Evolutionary conservation across 2,888 invertebrate genomes (phyloP).

Genomic region (Euphydryas editha): DNA sequence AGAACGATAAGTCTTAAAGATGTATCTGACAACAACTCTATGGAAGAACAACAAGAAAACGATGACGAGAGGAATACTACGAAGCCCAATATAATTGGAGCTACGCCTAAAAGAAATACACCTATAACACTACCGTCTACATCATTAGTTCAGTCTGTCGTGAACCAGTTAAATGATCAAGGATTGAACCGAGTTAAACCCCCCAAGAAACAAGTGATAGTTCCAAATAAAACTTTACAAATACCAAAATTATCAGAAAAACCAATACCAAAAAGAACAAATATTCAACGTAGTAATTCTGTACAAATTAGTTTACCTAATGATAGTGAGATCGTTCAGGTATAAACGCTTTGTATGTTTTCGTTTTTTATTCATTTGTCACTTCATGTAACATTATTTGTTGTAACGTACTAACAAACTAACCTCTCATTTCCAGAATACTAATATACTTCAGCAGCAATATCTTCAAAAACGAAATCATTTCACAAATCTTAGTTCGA

Average conservation of each 20-base stretch:
- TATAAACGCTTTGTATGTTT: constrained; percentile 66
- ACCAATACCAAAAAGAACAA: constrained; percentile 76
- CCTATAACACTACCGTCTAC: constrained; percentile 71
- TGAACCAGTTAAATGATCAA: constrained; percentile 71
- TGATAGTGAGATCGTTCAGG: constrained; percentile 71
- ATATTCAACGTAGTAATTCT: constrained; percentile 74
- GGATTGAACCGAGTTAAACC: constrained; percentile 69
- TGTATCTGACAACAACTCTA: constrained; percentile 46
- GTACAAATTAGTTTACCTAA: constrained; percentile 68
- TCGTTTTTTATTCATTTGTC: constrained; percentile 48
- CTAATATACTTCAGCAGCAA: constrained; percentile 83
- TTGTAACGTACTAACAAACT: constrained; percentile 65
- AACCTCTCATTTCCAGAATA: constrained; percentile 82
- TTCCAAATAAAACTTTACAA: constrained; percentile 77
- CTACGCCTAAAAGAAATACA: constrained; percentile 69
- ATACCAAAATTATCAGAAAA: constrained; percentile 79
- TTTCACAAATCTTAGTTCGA: constrained; percentile 79
- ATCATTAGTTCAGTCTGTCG: constrained; percentile 73
- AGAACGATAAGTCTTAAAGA: constrained; percentile 45
- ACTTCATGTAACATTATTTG: constrained; percentile 47
- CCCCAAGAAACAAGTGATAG: constrained; percentile 74
- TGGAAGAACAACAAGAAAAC: constrained; percentile 46
- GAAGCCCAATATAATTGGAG: constrained; percentile 76
- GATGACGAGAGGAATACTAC: constrained; percentile 48
- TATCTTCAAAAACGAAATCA: constrained; percentile 83